Evolutionary conservation across 2,888 invertebrate species (phyloP), one percentile per base, ranked within the genome.

Genomic region (Nycteola revayana): DNA sequence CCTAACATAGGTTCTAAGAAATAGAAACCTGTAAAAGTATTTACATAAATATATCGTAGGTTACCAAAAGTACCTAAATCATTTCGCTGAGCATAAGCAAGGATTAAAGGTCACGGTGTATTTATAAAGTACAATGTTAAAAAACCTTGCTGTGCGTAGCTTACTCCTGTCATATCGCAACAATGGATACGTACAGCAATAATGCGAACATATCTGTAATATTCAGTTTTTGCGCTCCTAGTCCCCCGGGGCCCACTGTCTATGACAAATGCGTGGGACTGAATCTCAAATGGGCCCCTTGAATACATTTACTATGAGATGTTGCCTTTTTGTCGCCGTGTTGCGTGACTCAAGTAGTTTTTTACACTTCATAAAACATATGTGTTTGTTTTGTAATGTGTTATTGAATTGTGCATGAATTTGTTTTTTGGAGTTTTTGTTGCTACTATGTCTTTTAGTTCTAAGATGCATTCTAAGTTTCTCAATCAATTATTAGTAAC

Each of bases 161-260:
- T 14, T 14, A 21, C 21, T 2, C 4, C 2, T 5, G 21, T 31
- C 71, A 74, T 73, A 28, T 32, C 72, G 68, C 1, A 10, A 21
- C 42, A 60, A 48, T 60, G 82, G 60, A 32, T 41, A 52, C 62
- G 23, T 10, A 32, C 64, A 52, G 60, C 74, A 85, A 86, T 85
- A 84, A 85, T 80, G 75, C 67, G 74, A 76, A 68, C 85, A 85
- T 85, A 86, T 86, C 79, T 85, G 77, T 75, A 85, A 85, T 84
- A 85, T 87, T 85, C 86, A 84, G 80, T 87, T 87, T 83, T 86
- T 82, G 75, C 66, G 53, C 57, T 62, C 61, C 62, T 65, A 63
- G 59, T 75, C 81, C 82, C 81, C 41, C 18, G 78, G 66, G 84
- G 72, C 64, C 77, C 77, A 82, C 82, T 83, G 75, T 51, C 72